Evolutionary conservation across 1,140 invertebrate genomes (phyloP).

Genomic region (Penaeus chinensis): DNA sequence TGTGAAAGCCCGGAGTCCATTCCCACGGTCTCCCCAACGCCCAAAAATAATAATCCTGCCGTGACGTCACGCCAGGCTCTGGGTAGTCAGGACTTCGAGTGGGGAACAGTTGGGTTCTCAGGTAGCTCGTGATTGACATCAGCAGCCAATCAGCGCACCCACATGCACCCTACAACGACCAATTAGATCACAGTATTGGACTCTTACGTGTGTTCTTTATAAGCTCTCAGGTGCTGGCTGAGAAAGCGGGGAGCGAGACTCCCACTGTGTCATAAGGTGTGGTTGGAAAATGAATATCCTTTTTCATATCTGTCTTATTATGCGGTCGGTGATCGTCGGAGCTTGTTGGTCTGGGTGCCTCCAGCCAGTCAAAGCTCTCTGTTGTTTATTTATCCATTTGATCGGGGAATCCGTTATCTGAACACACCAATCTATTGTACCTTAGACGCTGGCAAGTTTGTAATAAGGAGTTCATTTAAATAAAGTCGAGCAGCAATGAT

Average conservation of each 20-base stretch:
- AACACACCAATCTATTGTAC: conserved; percentile 5
- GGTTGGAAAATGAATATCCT: no score
- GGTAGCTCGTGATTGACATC: conserved; percentile 7
- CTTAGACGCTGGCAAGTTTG: conserved; percentile 36
- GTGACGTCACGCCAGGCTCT: no score
- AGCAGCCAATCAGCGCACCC: conserved; percentile 13
- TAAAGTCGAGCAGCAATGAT: conserved; percentile 35
- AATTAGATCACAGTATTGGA: conserved; percentile 30
- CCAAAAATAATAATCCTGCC: no score
- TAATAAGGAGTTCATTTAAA: conserved; percentile 32
- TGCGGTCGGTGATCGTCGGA: no score
- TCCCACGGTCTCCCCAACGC: no score
- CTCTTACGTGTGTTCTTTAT: conserved; percentile 10
- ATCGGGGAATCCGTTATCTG: no score
- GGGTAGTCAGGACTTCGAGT: background rate
- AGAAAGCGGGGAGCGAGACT: background rate
- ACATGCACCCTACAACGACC: conserved; percentile 23
- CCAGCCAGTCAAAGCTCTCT: no score
- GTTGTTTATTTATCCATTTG: no score
- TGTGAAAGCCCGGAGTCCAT: no score
- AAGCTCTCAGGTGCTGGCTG: conserved; percentile 29
- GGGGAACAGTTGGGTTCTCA: background rate
- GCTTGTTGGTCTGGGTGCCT: no score
- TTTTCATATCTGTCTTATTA: no score
- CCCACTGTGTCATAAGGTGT: no score